These are phyloP conservation scores for Bos taurus DNA, from an alignment of 2,113 vertebrate genomes.

Conservation along the genomic window ARS-UCD2.0 NC_037336.1:91577501-91578000, in stretches of 20 bases:
- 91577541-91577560: background rate
- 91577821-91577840: background rate
- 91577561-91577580: background rate
- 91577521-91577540: no score
- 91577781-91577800: background rate
- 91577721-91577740: no score
- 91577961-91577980: background rate
- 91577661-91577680: no score
- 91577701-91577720: no score
- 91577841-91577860: background rate
- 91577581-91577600: background rate
- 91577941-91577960: background rate
- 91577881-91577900: background rate
- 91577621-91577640: no score
- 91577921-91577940: background rate
- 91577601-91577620: background rate
- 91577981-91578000: background rate
- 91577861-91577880: background rate
- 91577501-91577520: accelerated
- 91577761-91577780: background rate
- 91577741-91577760: no score
- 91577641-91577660: no score
- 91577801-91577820: background rate
- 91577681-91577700: no score
- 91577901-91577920: background rate